These are phyloP conservation scores for Chrysomela aeneicollis DNA, from an alignment of 2,888 invertebrate species.

Conservation along the genomic window DNA sequence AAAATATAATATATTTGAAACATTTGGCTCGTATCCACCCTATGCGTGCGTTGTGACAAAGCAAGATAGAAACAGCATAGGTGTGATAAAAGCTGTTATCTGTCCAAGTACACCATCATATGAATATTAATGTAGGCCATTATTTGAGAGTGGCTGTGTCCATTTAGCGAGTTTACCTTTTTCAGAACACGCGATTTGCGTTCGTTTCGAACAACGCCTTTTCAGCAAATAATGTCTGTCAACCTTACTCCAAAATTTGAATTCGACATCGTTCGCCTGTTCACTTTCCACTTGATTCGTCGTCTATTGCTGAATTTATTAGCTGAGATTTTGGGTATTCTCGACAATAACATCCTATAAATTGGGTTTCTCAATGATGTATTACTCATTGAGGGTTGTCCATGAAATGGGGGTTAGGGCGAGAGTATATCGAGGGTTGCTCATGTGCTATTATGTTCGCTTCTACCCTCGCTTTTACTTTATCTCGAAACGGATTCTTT, in stretches of 20 bases:
- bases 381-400: no score
- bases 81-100: slow-evolving; percentile 52
- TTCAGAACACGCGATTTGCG: slow-evolving; percentile 37
- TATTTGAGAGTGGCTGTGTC: slow-evolving; percentile 48
- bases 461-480: no score
- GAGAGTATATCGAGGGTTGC: no score
- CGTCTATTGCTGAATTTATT: no score
- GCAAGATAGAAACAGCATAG: slow-evolving; percentile 42
- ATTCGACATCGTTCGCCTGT: slow-evolving; percentile 1
- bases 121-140: slow-evolving; percentile 51
- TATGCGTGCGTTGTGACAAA: slow-evolving; percentile 34
- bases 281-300: background rate
- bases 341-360: no score
- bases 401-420: no score
- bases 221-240: slow-evolving; percentile 31
- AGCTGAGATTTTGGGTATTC: no score
- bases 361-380: no score
- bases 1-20: slow-evolving; percentile 15
- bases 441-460: no score
- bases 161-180: slow-evolving; percentile 44
- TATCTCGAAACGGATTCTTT: no score
- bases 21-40: slow-evolving; percentile 33
- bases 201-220: slow-evolving; percentile 33
- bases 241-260: slow-evolving; percentile 23
- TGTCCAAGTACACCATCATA: slow-evolving; percentile 50